These are phyloP conservation scores for Aphelocoma californica DNA, from an alignment of 2,797 vertebrate genomes.

Conservation along the genomic window DNA sequence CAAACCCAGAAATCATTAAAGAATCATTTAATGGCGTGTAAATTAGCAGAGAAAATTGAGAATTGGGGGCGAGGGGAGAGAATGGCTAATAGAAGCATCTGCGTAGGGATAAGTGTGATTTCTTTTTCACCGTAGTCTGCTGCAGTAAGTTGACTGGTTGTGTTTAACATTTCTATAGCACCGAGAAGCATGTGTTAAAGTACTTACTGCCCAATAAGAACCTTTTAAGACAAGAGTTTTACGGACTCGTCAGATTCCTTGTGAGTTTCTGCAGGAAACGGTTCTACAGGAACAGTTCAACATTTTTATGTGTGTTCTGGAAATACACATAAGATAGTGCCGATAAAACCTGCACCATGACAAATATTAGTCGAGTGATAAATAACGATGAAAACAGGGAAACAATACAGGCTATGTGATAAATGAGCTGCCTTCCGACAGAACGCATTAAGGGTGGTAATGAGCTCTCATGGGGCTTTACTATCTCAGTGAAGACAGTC, in stretches of 20 bases:
- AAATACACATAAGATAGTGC: background rate
- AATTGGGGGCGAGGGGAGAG: too few relatives aligned
- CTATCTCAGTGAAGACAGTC: background rate
- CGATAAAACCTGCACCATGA: background rate
- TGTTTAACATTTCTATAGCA: background rate
- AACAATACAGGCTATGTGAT: background rate
- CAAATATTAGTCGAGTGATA: background rate
- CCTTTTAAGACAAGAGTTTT: background rate
- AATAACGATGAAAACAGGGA: background rate
- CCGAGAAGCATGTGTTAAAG: background rate
- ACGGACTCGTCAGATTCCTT: background rate
- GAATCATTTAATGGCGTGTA: background rate
- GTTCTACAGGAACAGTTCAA: background rate
- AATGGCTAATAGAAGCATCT: background rate
- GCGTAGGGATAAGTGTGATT: background rate
- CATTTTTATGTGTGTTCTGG: background rate
- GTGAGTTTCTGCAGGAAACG: background rate
- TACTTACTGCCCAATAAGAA: background rate
- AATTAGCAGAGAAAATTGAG: background rate
- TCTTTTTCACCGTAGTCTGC: background rate
- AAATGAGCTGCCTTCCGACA: background rate
- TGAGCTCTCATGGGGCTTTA: background rate
- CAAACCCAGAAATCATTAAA: background rate
- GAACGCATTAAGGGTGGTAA: background rate
- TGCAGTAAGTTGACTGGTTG: background rate